Percentiles rank a stretch among this genome's conserved stretches.
These are phyloP conservation scores for Hipposideros armiger DNA, from an alignment of 2,113 vertebrate species.

Conservation along the genomic window DNA sequence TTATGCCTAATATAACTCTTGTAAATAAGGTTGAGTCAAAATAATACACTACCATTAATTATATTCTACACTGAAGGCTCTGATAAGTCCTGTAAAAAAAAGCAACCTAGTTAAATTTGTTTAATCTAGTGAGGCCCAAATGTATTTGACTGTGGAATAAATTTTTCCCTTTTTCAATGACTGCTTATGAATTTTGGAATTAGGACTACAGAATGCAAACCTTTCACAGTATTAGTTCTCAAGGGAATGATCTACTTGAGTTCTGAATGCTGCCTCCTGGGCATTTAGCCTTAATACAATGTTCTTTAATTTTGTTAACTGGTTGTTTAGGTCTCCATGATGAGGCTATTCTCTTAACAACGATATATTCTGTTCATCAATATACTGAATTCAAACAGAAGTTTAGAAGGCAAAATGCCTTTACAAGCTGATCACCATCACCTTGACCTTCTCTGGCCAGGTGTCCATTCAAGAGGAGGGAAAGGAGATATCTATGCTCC, in stretches of 20 bases:
- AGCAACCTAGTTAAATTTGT: background rate
- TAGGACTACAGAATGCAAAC: background rate
- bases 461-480: background rate
- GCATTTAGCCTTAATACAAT: background rate
- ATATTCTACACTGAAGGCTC: background rate
- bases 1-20: background rate
- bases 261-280: background rate
- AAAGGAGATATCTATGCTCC: background rate
- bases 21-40: background rate
- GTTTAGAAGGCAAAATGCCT: background rate
- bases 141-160: background rate
- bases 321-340: background rate
- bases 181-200: background rate
- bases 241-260: background rate
- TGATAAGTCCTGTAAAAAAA: background rate
- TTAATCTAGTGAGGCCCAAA: background rate
- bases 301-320: background rate
- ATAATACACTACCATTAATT: background rate
- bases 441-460: background rate
- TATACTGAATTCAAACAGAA: background rate
- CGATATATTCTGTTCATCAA: background rate
- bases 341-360: background rate
- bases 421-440: background rate
- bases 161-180: background rate
- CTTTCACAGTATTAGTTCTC: background rate